Base-by-base conservation (phyloP, 2,888 invertebrate genomes). In the Poecilobothrus nobilitatus region DNA sequence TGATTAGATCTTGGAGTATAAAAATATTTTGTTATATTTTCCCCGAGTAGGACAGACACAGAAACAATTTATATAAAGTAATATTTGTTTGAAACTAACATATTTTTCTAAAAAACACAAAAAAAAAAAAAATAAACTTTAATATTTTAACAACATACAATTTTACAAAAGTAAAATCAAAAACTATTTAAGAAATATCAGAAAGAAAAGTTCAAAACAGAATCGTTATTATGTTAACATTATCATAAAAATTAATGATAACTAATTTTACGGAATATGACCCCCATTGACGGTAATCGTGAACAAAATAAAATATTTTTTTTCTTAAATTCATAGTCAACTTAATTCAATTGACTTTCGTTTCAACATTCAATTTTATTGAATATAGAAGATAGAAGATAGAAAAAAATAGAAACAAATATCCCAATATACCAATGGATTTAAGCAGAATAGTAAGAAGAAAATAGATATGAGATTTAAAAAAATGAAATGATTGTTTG, bases 171-270 rank as follows among this genome's bases (percentile, higher is more conserved):
- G 5, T 2, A 37, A 37, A 37, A 37, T 8, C 37, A 37, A n/a
- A n/a, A n/a, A 37, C 8, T 37, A 37, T 12, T 10, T 10, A 4
- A 37, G 37, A 37, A 7, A 37, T 8, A 10, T 4, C 10, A 53
- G 2, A 53, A n/a, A 1, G 1, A 6, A 53, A 18, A 12, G 53
- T 53, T 6, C 15, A 53, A 15, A 53, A 53, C 53, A n/a, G 18
- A 12, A 53, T 18, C 53, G 53, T 53, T 53, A 18, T 53, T 12
- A 53, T 53, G 53, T 53, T 53, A 53, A 53, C 53, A 53, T 53
- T 53, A 53, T 53, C 53, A 53, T 53, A 53, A 53, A 53, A 53
- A 53, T 53, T 53, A 53, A 53, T 53, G 53, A 53, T 53, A 18
- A 53, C 18, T 53, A 53, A 53, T 53, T 53, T 53, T 53, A 53